These are phyloP conservation scores for Anoplius nigerrimus DNA, from an alignment of 2,888 invertebrate species.

Conservation along the genomic window DNA sequence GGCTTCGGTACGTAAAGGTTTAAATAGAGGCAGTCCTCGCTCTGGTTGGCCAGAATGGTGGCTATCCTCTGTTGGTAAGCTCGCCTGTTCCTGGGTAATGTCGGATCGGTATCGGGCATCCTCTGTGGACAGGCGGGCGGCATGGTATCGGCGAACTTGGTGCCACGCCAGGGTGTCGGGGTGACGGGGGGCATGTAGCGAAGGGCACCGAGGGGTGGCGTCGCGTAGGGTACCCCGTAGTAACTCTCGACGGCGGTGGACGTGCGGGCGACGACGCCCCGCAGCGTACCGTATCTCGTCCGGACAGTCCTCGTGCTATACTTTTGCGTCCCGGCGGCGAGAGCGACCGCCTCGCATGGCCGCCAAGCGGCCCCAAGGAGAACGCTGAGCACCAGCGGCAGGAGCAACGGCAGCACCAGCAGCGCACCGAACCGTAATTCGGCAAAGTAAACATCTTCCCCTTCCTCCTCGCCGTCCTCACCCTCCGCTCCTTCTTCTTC, in stretches of 20 bases:
- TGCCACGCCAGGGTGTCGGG: slow-evolving; percentile 90
- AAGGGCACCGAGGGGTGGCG: slow-evolving; percentile 91
- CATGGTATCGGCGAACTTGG: slow-evolving; percentile 87
- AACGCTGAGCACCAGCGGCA: slow-evolving; percentile 68
- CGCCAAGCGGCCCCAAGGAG: slow-evolving; percentile 53
- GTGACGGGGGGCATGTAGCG: slow-evolving; percentile 97
- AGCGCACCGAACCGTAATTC: slow-evolving; percentile 18
- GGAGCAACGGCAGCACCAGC: slow-evolving; percentile 66
- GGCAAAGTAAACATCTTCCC: not conserved
- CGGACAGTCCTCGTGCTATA: slow-evolving; percentile 89
- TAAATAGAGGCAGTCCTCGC: slow-evolving; percentile 98
- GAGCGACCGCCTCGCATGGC: slow-evolving; percentile 61
- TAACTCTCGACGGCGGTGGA: slow-evolving; percentile 94
- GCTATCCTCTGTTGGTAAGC: slow-evolving; percentile 89
- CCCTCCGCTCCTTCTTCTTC: not conserved
- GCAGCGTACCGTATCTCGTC: slow-evolving; percentile 92
- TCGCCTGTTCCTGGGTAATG: slow-evolving; percentile 87
- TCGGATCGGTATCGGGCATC: slow-evolving; percentile 77
- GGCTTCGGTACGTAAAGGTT: slow-evolving; percentile 95
- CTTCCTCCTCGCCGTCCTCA: slow-evolving; percentile 39
- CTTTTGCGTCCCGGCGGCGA: slow-evolving; percentile 82
- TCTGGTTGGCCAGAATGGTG: slow-evolving; percentile 92
- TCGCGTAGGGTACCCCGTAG: slow-evolving; percentile 95
- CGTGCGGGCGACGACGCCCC: slow-evolving; percentile 89
- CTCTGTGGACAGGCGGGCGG: slow-evolving; percentile 93